These are phyloP conservation scores for Lerema accius DNA, from an alignment of 1,140 invertebrate genomes.

Conservation along the genomic window DNA sequence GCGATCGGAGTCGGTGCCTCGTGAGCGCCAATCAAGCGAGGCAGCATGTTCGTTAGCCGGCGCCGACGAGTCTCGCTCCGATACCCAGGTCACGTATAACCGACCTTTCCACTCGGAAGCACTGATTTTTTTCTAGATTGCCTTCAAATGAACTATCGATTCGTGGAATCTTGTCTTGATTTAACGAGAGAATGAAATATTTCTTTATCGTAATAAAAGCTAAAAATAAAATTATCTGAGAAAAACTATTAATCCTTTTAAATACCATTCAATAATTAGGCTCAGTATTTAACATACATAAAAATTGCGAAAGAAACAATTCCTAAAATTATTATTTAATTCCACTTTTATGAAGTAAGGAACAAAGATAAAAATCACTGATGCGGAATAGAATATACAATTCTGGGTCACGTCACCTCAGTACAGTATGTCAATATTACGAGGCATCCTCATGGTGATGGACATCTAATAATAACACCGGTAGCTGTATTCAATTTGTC, in stretches of 20 bases:
- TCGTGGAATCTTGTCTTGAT: slow-evolving; percentile 8
- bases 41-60: slow-evolving; percentile 71
- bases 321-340: no score
- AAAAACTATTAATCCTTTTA: no score
- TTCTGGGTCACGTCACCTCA: no score
- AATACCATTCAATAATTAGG: no score
- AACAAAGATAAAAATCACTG: no score
- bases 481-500: neutral
- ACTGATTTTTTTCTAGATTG: slow-evolving; percentile 74
- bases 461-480: neutral
- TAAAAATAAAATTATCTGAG: no score
- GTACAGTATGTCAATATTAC: no score
- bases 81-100: slow-evolving; percentile 73
- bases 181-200: neutral
- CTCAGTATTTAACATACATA: no score
- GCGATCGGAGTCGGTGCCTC: slow-evolving; percentile 53
- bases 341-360: no score
- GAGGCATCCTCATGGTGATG: no score
- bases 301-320: no score
- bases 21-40: slow-evolving; percentile 66
- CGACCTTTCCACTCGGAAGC: slow-evolving; percentile 71
- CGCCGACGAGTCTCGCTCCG: slow-evolving; percentile 60
- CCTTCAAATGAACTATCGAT: slow-evolving; percentile 35
- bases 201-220: neutral
- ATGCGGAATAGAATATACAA: no score